These are phyloP conservation scores for Momotus momota DNA, from an alignment of 2,797 vertebrate genomes.

Conservation along the genomic window DNA sequence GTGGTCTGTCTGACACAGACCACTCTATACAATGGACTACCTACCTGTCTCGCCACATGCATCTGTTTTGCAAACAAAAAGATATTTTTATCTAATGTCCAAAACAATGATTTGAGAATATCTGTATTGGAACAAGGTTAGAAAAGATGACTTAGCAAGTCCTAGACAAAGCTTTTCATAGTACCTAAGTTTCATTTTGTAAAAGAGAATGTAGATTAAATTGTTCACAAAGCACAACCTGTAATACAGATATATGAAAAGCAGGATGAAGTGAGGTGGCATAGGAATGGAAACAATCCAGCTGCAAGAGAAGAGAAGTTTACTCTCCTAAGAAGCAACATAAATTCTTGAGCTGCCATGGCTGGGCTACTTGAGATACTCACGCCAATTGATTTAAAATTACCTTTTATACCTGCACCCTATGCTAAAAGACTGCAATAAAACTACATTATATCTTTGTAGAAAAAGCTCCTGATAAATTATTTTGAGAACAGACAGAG, in stretches of 20 bases:
- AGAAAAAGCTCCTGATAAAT: neutral
- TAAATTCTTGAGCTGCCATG: neutral
- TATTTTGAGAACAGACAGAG: neutral
- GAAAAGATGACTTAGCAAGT: neutral
- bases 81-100: neutral
- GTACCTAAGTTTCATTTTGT: neutral
- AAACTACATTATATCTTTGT: neutral
- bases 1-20: neutral
- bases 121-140: neutral
- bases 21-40: neutral
- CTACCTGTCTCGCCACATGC: neutral
- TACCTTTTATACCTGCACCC: neutral
- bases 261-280: neutral
- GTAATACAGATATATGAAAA: neutral
- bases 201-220: neutral
- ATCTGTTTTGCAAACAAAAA: neutral
- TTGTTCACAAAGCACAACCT: neutral
- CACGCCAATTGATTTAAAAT: neutral
- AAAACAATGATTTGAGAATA: neutral
- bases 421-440: neutral
- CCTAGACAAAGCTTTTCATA: neutral
- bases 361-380: neutral
- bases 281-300: neutral
- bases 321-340: neutral
- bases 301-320: neutral